Evolutionary conservation across 2,113 vertebrate genomes (phyloP).

Genomic region (Scopus umbretta): DNA sequence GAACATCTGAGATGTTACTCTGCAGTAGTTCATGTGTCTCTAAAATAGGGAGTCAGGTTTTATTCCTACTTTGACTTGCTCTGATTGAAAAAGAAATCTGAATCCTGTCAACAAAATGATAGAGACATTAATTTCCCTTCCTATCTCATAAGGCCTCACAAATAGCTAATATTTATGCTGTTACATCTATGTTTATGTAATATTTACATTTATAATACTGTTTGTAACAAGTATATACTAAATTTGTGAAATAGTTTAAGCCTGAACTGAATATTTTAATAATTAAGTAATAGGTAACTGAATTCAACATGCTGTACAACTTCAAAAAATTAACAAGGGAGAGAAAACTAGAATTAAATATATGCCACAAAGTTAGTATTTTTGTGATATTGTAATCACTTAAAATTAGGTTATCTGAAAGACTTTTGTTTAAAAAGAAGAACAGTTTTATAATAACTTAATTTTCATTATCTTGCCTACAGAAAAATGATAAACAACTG

Average conservation of each 20-base stretch:
- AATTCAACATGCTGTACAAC: not conserved
- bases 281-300: not conserved
- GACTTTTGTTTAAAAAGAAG: not conserved
- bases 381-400: not conserved
- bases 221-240: not conserved
- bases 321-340: not conserved
- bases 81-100: not conserved
- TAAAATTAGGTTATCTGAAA: not conserved
- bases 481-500: not conserved
- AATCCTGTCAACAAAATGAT: not conserved
- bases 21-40: not conserved
- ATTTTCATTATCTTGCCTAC: not conserved
- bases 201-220: not conserved
- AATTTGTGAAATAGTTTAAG: not conserved
- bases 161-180: not conserved
- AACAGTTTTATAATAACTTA: not conserved
- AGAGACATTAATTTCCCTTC: not conserved
- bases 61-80: not conserved
- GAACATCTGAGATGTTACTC: not conserved
- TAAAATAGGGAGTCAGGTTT: not conserved
- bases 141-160: not conserved
- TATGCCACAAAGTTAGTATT: not conserved
- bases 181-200: not conserved
- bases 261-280: not conserved
- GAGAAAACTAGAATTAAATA: not conserved